phyloP scores from a whole-genome alignment of 2,113 vertebrate species.

The Myrmophylax atrothorax region DNA sequence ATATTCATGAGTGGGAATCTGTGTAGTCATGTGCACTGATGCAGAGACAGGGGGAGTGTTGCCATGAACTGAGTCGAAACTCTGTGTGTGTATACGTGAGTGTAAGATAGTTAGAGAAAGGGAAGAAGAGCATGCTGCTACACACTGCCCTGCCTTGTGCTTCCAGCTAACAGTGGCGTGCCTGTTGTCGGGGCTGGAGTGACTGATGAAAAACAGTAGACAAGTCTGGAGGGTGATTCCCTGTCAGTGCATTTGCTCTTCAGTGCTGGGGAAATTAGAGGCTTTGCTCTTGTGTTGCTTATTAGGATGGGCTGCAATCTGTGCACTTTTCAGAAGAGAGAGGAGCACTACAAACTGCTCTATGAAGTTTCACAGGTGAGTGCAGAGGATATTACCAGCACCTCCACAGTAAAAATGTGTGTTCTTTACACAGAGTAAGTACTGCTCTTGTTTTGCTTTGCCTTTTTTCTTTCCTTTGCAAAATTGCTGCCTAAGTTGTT shows the following conservation, averaged over 20 bases:
- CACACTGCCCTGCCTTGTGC: constrained; percentile 72
- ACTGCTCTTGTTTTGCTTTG: constrained; percentile 52
- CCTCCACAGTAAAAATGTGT: constrained; percentile 51
- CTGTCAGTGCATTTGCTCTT: constrained; percentile 82
- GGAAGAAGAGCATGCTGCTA: constrained; percentile 83
- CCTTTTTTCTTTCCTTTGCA: constrained; percentile 8
- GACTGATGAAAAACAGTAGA: constrained; percentile 89
- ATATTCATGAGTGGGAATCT: constrained; percentile 94
- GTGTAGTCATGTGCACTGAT: constrained; percentile 91
- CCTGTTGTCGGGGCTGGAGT: constrained; percentile 80
- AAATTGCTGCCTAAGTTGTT: constrained; percentile 40
- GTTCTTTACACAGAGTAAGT: constrained; percentile 18
- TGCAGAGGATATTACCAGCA: constrained; percentile 64
- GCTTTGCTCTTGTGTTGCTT: constrained; percentile 79
- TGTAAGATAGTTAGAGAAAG: constrained; percentile 77
- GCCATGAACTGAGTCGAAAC: constrained; percentile 88
- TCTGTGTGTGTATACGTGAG: constrained; percentile 79
- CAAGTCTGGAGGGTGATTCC: constrained; percentile 88
- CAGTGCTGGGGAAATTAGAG: constrained; percentile 84
- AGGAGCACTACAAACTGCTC: constrained; percentile 98
- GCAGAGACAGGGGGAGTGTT: constrained; percentile 91
- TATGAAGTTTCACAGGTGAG: constrained; percentile 99
- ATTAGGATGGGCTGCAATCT: constrained; percentile 99
- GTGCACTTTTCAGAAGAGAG: constrained; percentile 97
- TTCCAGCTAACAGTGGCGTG: constrained; percentile 76